Conservation (phyloP, 2,888 invertebrate genomes). For the Agonopterix subpropinquella region DNA sequence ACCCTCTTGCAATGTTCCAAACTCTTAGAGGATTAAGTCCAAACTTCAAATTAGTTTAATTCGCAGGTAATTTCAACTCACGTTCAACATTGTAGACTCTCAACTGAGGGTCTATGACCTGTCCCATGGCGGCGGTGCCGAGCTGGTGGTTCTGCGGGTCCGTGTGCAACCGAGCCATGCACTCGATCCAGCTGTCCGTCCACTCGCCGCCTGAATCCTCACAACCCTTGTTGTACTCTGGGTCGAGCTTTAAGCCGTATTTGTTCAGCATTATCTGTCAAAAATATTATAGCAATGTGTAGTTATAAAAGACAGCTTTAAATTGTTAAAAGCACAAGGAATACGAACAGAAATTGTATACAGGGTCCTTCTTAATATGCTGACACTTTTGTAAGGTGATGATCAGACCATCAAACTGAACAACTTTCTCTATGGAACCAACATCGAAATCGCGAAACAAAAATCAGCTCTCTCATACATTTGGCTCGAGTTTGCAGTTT, state of each 20-base stretch:
- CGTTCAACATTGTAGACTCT: conserved; percentile 72
- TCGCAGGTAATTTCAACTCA: conserved; percentile 17
- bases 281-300: background rate
- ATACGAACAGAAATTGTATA: too few species aligned
- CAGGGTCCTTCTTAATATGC: too few species aligned
- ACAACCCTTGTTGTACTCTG: conserved; percentile 52
- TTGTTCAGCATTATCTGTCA: conserved; percentile 47
- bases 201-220: conserved; percentile 35
- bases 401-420: too few species aligned
- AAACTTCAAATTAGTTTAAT: too few species aligned
- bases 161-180: conserved; percentile 80
- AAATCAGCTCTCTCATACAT: too few species aligned
- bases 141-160: conserved; percentile 88
- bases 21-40: too few species aligned
- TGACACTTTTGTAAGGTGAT: too few species aligned
- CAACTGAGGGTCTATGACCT: conserved; percentile 75
- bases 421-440: too few species aligned
- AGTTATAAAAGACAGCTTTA: background rate
- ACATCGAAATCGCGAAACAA: too few species aligned
- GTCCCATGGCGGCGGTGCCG: conserved; percentile 86
- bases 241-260: conserved; percentile 58
- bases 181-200: conserved; percentile 81
- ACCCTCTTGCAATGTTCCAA: too few species aligned
- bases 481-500: too few species aligned
- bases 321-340: too few species aligned